Percentiles rank a stretch among this genome's conserved stretches.
phyloP scores from a whole-genome alignment of 2,113 vertebrate species.

The Dicrurus megarhynchus region DNA sequence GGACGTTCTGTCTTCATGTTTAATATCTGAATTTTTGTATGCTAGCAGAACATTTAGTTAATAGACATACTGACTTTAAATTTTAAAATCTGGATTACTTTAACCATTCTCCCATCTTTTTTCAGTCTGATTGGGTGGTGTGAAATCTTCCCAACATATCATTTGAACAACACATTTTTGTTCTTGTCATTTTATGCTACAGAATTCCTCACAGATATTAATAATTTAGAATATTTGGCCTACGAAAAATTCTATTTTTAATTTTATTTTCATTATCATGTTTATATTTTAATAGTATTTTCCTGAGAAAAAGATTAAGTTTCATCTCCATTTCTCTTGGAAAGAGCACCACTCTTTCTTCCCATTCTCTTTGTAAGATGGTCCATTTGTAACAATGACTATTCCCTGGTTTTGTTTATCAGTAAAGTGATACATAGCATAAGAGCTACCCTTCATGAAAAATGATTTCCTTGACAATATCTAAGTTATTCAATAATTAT shows the following conservation, averaged over 20 bases:
- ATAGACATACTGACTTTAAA: neutral
- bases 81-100: neutral
- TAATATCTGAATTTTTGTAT: constrained; percentile 21
- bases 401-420: neutral
- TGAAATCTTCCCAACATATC: neutral
- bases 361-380: neutral
- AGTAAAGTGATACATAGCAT: neutral
- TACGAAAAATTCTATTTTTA: neutral
- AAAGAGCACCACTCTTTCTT: neutral
- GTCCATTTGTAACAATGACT: neutral
- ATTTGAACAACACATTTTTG: neutral
- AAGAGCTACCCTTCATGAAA: neutral
- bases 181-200: neutral
- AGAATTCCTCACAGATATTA: neutral
- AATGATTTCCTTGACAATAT: neutral
- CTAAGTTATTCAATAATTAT: neutral
- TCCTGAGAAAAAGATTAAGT: neutral
- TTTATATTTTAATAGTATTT: neutral
- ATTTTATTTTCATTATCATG: neutral
- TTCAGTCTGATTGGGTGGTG: neutral
- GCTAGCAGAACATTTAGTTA: neutral
- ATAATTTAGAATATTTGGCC: neutral
- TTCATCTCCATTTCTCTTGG: neutral
- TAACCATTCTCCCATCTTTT: neutral
- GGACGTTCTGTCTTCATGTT: constrained; percentile 12